These are phyloP conservation scores for Turdus rufiventris DNA, from an alignment of 2,113 vertebrate species.

Conservation along the genomic window DNA sequence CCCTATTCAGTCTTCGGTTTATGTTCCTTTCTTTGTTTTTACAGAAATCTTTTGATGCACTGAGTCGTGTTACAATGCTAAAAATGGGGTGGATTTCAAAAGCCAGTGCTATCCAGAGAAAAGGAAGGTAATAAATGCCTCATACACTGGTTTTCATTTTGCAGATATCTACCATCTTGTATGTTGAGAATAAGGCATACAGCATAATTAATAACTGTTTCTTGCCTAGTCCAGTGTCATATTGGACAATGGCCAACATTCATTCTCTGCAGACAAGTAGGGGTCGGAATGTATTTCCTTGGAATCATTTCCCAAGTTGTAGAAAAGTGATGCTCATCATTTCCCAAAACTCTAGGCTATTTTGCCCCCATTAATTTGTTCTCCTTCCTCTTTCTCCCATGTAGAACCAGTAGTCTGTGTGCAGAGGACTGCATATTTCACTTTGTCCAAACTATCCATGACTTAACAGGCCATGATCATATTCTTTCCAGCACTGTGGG, in stretches of 20 bases:
- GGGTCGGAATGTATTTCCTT: background rate
- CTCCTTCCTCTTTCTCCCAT: background rate
- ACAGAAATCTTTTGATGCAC: constrained; percentile 90
- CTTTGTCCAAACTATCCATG: background rate
- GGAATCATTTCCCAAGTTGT: background rate
- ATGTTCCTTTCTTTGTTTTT: constrained; percentile 50
- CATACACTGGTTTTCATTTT: background rate
- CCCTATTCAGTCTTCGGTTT: background rate
- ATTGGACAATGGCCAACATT: background rate
- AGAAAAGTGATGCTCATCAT: background rate
- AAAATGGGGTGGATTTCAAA: constrained; percentile 97
- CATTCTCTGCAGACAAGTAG: background rate
- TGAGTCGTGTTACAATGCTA: constrained; percentile 87
- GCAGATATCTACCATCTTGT: accelerated
- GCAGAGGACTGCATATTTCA: background rate
- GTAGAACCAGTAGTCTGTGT: background rate
- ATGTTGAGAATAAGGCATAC: background rate
- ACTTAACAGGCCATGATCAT: background rate
- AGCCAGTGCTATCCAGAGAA: constrained; percentile 91
- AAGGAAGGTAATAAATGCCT: constrained; percentile 85
- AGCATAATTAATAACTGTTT: background rate
- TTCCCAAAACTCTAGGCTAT: background rate
- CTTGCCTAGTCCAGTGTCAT: accelerated
- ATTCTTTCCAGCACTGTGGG: background rate
- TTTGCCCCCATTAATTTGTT: background rate